phyloP scores from a whole-genome alignment of 2,888 invertebrate genomes.

The Xanthia togata region DNA sequence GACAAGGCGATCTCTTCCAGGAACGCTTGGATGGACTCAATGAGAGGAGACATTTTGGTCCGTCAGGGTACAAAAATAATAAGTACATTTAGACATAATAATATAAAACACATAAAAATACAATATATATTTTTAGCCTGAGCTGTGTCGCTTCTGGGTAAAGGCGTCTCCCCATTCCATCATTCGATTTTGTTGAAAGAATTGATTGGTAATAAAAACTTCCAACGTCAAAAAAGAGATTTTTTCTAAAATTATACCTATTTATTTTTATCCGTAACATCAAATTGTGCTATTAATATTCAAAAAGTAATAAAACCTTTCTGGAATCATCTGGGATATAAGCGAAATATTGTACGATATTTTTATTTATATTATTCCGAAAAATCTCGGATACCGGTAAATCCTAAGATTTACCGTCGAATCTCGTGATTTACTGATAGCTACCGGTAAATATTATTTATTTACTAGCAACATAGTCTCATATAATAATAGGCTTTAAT shows the following conservation, averaged over 20 bases:
- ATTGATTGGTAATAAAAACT: background rate
- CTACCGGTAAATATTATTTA: slow-evolving; percentile 40
- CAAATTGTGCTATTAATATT: slow-evolving; percentile 52
- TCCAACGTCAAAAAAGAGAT: background rate
- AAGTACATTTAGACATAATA: too few species aligned
- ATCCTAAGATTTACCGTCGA: slow-evolving; percentile 52
- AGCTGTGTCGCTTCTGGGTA: too few species aligned
- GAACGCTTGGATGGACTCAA: too few species aligned
- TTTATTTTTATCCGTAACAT: slow-evolving; percentile 15
- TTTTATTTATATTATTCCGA: slow-evolving; percentile 59
- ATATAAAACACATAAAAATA: too few species aligned
- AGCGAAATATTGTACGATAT: slow-evolving; percentile 48
- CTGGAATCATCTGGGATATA: slow-evolving; percentile 45
- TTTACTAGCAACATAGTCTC: slow-evolving; percentile 22
- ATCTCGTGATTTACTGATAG: slow-evolving; percentile 57
- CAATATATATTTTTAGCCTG: too few species aligned
- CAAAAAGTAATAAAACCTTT: slow-evolving; percentile 53
- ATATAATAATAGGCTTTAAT: slow-evolving; percentile 23
- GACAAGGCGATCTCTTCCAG: too few species aligned
- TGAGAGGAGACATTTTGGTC: too few species aligned
- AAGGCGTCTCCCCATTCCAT: background rate
- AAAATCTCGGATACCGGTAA: slow-evolving; percentile 44
- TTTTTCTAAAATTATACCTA: background rate
- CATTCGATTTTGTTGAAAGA: background rate
- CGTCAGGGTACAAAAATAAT: too few species aligned